Evolutionary conservation across 2,797 vertebrate species (phyloP).

Genomic region (Cossypha caffra): DNA sequence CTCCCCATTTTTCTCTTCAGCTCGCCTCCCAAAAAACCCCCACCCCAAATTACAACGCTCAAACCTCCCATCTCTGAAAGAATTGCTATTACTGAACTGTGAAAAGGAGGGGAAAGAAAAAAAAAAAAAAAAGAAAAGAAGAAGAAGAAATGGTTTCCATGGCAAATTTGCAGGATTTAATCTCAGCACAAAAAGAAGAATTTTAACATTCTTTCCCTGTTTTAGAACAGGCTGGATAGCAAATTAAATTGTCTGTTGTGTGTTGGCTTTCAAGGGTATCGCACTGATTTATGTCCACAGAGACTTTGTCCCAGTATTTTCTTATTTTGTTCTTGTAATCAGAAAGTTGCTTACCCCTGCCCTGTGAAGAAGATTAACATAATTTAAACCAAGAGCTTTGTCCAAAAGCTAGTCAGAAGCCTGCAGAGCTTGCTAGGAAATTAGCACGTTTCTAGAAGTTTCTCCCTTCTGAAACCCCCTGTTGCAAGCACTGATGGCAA

Average conservation of each 20-base stretch:
- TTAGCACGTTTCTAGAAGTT: neutral
- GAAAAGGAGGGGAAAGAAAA: neutral
- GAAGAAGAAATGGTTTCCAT: constrained; percentile 36
- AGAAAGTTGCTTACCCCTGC: constrained; percentile 33
- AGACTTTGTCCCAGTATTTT: constrained; percentile 18
- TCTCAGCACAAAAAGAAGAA: constrained; percentile 25
- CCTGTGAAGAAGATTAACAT: constrained; percentile 29
- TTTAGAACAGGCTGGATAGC: constrained; percentile 20
- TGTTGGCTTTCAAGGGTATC: constrained; percentile 34
- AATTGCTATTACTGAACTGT: neutral
- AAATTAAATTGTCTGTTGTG: constrained; percentile 14
- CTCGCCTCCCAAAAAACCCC: neutral
- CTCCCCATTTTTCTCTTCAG: neutral
- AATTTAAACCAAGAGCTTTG: constrained; percentile 6
- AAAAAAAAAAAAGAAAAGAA: neutral
- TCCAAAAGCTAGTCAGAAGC: neutral
- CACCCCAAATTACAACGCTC: neutral
- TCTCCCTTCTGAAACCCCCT: neutral
- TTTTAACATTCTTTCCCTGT: constrained; percentile 48
- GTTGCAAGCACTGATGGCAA: neutral
- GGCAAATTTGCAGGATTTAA: constrained; percentile 56
- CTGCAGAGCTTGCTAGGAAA: neutral
- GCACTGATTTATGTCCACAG: neutral
- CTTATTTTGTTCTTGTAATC: constrained; percentile 20
- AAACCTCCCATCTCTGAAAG: neutral